Evolutionary conservation across 2,888 invertebrate genomes (phyloP).

Genomic region (Buathra laborator): DNA sequence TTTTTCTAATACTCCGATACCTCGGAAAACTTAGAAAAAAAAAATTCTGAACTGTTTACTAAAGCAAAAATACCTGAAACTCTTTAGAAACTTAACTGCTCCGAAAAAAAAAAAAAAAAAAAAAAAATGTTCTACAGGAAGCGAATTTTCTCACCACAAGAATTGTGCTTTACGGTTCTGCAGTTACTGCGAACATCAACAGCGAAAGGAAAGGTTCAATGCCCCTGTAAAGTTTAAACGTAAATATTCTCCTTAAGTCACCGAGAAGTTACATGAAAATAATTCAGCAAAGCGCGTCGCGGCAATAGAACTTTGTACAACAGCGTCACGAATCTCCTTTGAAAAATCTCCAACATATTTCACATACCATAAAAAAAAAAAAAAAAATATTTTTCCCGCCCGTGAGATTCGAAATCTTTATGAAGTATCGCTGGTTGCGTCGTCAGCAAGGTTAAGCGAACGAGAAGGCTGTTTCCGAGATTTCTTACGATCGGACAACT

Average conservation of each 20-base stretch:
- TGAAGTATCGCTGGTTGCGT: neutral
- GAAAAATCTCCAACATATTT: slow-evolving; percentile 1
- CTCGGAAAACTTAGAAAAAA: too few species aligned
- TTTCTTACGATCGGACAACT: neutral
- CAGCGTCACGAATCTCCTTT: neutral
- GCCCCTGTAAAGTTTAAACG: neutral
- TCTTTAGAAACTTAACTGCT: too few species aligned
- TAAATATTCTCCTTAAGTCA: neutral
- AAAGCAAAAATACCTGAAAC: too few species aligned
- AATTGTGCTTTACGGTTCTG: neutral
- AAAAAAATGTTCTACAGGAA: too few species aligned
- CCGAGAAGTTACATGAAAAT: neutral
- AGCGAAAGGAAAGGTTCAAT: slow-evolving; percentile 21
- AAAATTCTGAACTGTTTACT: too few species aligned
- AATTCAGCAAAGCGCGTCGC: slow-evolving; percentile 5
- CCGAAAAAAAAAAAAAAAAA: too few species aligned
- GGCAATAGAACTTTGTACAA: neutral
- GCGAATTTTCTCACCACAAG: too few species aligned
- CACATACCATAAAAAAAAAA: neutral
- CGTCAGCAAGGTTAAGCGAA: neutral
- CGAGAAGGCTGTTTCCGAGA: neutral
- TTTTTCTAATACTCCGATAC: too few species aligned
- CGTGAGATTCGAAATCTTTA: slow-evolving; percentile 21
- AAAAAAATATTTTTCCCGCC: neutral
- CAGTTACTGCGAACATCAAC: too few species aligned